These are phyloP conservation scores for Gastrophysa polygoni DNA, from an alignment of 2,888 invertebrate genomes.

Conservation along the genomic window DNA sequence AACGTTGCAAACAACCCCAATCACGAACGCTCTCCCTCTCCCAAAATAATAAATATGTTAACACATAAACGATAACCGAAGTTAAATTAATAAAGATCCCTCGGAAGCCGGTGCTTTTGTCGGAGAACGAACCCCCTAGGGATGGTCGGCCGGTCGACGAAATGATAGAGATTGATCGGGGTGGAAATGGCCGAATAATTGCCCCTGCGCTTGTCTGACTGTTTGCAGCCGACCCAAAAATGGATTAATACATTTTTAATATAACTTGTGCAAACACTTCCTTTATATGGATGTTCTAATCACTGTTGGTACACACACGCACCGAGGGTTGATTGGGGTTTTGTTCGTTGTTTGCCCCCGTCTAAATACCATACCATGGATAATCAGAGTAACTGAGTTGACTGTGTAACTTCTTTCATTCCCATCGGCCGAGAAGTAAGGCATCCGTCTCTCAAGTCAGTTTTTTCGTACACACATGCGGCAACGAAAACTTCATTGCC, in stretches of 20 bases:
- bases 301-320: constrained; percentile 34
- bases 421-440: too few species aligned
- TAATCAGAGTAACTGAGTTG: background rate
- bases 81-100: constrained; percentile 49
- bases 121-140: constrained; percentile 31
- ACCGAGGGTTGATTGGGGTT: constrained; percentile 53
- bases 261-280: constrained; percentile 56
- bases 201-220: constrained; percentile 51
- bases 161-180: constrained; percentile 60
- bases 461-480: too few species aligned
- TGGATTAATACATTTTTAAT: constrained; percentile 61
- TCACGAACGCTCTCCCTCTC: constrained; percentile 21
- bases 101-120: constrained; percentile 39
- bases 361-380: background rate
- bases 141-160: constrained; percentile 52
- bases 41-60: constrained; percentile 42
- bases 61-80: constrained; percentile 49
- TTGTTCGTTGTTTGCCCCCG: constrained; percentile 30
- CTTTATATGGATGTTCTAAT: constrained; percentile 41
- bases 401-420: background rate
- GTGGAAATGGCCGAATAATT: constrained; percentile 60
- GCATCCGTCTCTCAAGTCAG: too few species aligned
- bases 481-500: too few species aligned
- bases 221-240: constrained; percentile 55
- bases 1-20: constrained; percentile 14